Base-by-base conservation (phyloP, 2,113 vertebrate species). In the Scatophagus argus region DNA sequence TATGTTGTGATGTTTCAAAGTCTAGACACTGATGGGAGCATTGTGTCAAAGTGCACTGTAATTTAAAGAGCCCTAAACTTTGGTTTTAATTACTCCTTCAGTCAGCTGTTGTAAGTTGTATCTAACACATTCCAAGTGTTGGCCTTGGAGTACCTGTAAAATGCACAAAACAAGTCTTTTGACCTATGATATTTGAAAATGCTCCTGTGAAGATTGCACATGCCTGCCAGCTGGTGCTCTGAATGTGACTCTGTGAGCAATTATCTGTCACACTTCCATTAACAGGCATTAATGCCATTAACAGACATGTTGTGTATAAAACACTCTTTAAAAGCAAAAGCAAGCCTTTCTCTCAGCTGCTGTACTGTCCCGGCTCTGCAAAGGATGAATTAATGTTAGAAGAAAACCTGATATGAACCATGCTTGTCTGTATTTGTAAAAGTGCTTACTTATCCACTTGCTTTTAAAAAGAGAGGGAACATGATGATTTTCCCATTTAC, bases 141-240 rank as follows among this genome's bases (percentile, higher is more conserved):
- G 65, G 38, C 74, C 63, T 61, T 32, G 8, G 23, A 13, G 2
- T 73, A 75, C 49, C 74, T 75, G 13, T 66, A 62, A 82, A 83
- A 75, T 72, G 61, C 54, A 65, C 19, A 31, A 46, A 74, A 66
- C 12, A 62, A 69, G 29, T 52, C 41, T 51, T 78, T 73, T 87
- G 74, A 83, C 66, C 74, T 60, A 27, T 74, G 83, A 25, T 71
- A 79, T 77, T 76, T 84, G 38, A 55, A 86, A 78, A 63, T n/a
- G 51, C 61, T 51, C 64, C 32, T 25, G 49, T 9, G 27, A 49
- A 62, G 58, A 76, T 25, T 41, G 52, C 14, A 8, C 10, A 21
- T 25, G 12, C 31, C 31, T 55, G 63, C 51, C 25, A n/a, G 51
- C 14, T 47, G 38, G 39, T 12, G 6, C 46, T 61, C 23, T 43